Evolutionary conservation across 2,113 vertebrate species (phyloP).

Genomic region (Thalassoma bifasciatum): DNA sequence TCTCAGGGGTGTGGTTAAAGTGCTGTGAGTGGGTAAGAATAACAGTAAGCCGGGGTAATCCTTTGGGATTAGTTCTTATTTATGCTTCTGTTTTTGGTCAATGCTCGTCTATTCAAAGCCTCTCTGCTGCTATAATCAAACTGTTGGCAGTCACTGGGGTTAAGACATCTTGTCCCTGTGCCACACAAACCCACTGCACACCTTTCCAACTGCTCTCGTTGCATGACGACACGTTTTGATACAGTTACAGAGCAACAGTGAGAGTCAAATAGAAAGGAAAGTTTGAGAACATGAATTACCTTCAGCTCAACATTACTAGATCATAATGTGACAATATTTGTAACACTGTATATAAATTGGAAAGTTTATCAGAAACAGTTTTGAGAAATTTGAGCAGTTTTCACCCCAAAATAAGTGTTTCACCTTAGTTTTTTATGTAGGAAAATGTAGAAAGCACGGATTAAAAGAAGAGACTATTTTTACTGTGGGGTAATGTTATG

Average conservation of each 20-base stretch:
- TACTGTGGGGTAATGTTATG: no score
- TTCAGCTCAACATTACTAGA: no score
- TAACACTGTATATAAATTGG: no score
- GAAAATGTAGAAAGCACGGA: no score
- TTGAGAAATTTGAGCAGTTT: no score
- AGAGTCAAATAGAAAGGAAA: neutral
- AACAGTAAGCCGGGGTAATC: slow-evolving; percentile 76
- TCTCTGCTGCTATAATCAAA: slow-evolving; percentile 69
- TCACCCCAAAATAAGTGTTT: no score
- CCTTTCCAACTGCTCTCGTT: slow-evolving; percentile 2
- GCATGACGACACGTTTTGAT: neutral
- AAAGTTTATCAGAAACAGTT: no score
- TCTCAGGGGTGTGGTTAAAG: slow-evolving; percentile 61
- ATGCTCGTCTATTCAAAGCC: slow-evolving; percentile 74
- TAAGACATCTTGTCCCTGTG: slow-evolving; percentile 40
- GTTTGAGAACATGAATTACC: no score
- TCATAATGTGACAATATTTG: no score
- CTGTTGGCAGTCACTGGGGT: slow-evolving; percentile 35
- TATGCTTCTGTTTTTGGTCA: slow-evolving; percentile 68
- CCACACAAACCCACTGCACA: slow-evolving; percentile 52
- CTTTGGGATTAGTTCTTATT: slow-evolving; percentile 75
- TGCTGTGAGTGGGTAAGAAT: slow-evolving; percentile 75
- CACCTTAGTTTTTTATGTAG: no score
- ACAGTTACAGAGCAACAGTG: neutral
- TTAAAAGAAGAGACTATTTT: no score